phyloP scores from a whole-genome alignment of 2,888 invertebrate genomes.

The Drosophila birchii region DNA sequence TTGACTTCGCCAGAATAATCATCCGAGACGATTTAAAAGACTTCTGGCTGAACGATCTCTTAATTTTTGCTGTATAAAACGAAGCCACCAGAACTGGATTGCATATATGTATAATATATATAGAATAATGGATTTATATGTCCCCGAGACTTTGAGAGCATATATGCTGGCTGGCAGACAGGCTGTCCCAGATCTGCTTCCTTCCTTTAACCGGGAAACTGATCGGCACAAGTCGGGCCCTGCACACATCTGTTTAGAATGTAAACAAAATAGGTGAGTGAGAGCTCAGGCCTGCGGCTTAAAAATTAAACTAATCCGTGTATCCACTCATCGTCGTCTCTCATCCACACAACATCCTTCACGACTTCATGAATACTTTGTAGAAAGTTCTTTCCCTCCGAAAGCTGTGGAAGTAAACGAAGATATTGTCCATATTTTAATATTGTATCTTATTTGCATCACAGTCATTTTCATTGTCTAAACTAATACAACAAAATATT shows the following conservation, averaged over 20 bases:
- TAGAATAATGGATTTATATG: constrained; percentile 27
- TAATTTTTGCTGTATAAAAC: constrained; percentile 36
- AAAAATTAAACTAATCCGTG: constrained; percentile 23
- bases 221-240: constrained; percentile 24
- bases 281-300: constrained; percentile 21
- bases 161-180: constrained; percentile 26
- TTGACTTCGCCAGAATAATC: constrained; percentile 33
- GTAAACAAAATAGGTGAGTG: constrained; percentile 34
- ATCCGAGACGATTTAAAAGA: constrained; percentile 37
- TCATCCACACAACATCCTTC: constrained; percentile 14
- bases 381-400: neutral
- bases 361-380: constrained; percentile 11
- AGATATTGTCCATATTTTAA: neutral
- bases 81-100: constrained; percentile 36
- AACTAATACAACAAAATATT: neutral
- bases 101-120: constrained; percentile 9
- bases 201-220: constrained; percentile 9
- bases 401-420: neutral
- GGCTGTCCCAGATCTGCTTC: constrained; percentile 27
- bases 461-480: constrained; percentile 3
- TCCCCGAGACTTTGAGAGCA: constrained; percentile 32
- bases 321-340: constrained; percentile 1
- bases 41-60: constrained; percentile 38
- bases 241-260: constrained; percentile 36
- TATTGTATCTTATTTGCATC: neutral